phyloP scores from a whole-genome alignment of 2,113 vertebrate genomes.

The Pedionomus torquatus region DNA sequence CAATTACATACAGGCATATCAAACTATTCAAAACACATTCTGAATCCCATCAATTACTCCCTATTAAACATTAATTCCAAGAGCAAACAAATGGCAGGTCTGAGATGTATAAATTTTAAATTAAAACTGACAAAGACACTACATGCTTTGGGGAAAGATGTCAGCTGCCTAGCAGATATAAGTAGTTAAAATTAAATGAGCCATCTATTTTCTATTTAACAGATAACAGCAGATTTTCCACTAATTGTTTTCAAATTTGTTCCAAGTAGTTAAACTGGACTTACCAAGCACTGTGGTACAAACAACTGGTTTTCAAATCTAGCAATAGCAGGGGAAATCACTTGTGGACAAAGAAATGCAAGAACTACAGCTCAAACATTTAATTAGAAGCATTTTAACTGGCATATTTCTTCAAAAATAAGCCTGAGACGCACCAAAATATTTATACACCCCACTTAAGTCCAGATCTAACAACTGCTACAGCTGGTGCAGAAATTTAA shows the following conservation, averaged over 20 bases:
- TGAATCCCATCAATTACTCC: not conserved
- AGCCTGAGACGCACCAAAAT: not conserved
- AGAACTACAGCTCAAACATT: not conserved
- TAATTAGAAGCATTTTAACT: not conserved
- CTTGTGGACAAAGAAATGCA: not conserved
- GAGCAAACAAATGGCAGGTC: not conserved
- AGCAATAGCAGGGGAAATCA: not conserved
- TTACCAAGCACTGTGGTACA: not conserved
- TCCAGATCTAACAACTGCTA: not conserved
- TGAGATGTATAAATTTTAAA: not conserved
- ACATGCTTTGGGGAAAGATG: not conserved
- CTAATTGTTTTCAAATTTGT: not conserved
- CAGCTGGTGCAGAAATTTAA: not conserved
- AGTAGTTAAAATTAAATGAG: not conserved
- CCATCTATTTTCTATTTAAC: not conserved
- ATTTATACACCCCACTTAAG: not conserved
- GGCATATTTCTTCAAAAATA: not conserved
- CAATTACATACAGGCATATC: not conserved
- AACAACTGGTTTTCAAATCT: not conserved
- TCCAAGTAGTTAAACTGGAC: not conserved
- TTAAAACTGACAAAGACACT: not conserved
- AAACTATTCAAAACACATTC: not conserved
- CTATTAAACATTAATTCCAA: not conserved
- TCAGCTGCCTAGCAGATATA: not conserved
- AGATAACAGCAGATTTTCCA: not conserved